Percentiles rank a stretch among this genome's conserved stretches.
These are phyloP conservation scores for Caerostris extrusa DNA, from an alignment of 1,140 invertebrate genomes.

Conservation along the genomic window DNA sequence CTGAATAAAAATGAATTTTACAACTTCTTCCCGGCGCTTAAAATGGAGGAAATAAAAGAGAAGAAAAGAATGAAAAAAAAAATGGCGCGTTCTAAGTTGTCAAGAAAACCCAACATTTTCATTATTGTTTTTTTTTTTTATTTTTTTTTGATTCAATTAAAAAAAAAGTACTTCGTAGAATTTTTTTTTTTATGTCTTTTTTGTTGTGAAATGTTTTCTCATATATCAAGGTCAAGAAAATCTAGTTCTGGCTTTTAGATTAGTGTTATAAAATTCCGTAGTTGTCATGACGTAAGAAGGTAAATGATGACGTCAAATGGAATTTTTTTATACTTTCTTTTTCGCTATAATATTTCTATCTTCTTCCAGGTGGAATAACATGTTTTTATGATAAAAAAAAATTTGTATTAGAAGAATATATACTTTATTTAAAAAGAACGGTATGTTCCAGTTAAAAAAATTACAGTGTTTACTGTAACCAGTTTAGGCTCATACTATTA, in stretches of 20 bases:
- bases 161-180: background rate
- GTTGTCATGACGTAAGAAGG: background rate
- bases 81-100: background rate
- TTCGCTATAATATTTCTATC: background rate
- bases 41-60: background rate
- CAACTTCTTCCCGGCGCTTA: background rate
- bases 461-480: too few species aligned
- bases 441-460: too few species aligned
- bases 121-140: background rate
- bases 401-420: background rate
- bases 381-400: background rate
- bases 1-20: background rate
- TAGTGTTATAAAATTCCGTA: background rate
- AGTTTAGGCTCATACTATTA: too few species aligned
- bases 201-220: background rate
- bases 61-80: background rate
- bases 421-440: background rate
- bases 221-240: background rate
- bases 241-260: background rate
- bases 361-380: background rate
- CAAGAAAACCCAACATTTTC: background rate
- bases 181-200: background rate
- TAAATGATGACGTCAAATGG: background rate
- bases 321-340: background rate
- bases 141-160: background rate